Percentiles rank a stretch among this genome's conserved stretches.
phyloP scores from a whole-genome alignment of 2,888 invertebrate species.

The Chaitophorus viminalis region DNA sequence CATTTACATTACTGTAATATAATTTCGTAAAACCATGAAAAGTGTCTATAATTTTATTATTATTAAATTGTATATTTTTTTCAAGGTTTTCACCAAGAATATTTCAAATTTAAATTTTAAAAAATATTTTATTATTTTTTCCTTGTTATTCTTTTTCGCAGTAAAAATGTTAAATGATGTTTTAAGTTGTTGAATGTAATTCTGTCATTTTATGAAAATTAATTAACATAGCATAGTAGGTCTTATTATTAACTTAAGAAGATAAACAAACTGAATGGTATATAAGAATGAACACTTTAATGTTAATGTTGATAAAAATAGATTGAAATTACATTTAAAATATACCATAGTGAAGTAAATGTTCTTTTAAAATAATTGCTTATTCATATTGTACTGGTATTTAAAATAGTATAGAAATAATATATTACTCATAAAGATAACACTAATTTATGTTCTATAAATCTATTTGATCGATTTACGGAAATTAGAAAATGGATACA shows the following conservation, averaged over 20 bases:
- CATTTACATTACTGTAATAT: not conserved
- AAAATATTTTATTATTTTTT: not conserved
- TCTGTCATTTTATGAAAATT: not conserved
- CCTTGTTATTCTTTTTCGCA: not conserved
- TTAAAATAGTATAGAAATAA: too few species aligned
- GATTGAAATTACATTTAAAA: not conserved
- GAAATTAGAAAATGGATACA: too few species aligned
- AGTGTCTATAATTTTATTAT: not conserved
- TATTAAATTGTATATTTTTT: not conserved
- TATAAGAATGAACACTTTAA: not conserved
- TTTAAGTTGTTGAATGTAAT: not conserved
- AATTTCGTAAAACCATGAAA: not conserved
- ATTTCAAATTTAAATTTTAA: not conserved
- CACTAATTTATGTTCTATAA: too few species aligned
- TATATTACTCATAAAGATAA: too few species aligned
- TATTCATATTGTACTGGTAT: not conserved
- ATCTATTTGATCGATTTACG: too few species aligned
- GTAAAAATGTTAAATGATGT: not conserved
- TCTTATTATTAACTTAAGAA: not conserved
- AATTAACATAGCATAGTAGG: not conserved
- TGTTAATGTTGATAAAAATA: not conserved
- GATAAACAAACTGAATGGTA: not conserved
- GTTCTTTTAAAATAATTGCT: not conserved
- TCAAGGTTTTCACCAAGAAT: not conserved
- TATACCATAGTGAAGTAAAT: not conserved